A percentile compares a stretch with the other conserved stretches of the same genome.
Conservation (phyloP, 2,888 invertebrate genomes). For the Heterodera filipjevi region DNA sequence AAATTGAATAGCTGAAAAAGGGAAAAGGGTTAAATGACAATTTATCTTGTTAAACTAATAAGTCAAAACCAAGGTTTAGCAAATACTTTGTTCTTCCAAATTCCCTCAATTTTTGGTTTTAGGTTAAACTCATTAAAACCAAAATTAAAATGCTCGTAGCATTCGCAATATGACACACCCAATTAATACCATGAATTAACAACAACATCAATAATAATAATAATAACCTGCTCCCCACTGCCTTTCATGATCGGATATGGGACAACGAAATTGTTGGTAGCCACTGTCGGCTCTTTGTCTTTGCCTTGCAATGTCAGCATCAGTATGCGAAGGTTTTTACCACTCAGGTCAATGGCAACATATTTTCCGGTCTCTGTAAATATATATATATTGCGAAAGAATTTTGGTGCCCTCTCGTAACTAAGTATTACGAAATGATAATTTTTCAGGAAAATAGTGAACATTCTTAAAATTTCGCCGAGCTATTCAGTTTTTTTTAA, state of each 20-base stretch:
- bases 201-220: too few species aligned
- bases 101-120: too few species aligned
- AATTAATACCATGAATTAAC: too few species aligned
- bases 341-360: conserved; percentile 64
- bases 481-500: too few species aligned
- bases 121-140: too few species aligned
- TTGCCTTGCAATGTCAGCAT: conserved; percentile 56
- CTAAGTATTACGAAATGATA: not conserved
- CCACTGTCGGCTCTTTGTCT: conserved; percentile 47
- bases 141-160: too few species aligned
- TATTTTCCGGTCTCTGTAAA: conserved; percentile 62
- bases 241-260: conserved; percentile 64
- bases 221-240: conserved; percentile 64
- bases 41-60: too few species aligned
- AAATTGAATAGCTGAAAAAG: conserved; percentile 63
- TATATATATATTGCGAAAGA: not conserved
- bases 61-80: not conserved
- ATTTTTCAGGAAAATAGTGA: not conserved
- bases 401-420: not conserved
- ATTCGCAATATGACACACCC: too few species aligned
- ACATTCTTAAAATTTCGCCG: too few species aligned
- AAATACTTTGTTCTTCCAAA: too few species aligned
- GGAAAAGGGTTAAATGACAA: not conserved
- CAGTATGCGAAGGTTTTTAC: conserved; percentile 65
- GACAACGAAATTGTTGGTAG: conserved; percentile 63